Conservation (phyloP, 2,888 invertebrate genomes). For the Sphecodes monilicornis region DNA sequence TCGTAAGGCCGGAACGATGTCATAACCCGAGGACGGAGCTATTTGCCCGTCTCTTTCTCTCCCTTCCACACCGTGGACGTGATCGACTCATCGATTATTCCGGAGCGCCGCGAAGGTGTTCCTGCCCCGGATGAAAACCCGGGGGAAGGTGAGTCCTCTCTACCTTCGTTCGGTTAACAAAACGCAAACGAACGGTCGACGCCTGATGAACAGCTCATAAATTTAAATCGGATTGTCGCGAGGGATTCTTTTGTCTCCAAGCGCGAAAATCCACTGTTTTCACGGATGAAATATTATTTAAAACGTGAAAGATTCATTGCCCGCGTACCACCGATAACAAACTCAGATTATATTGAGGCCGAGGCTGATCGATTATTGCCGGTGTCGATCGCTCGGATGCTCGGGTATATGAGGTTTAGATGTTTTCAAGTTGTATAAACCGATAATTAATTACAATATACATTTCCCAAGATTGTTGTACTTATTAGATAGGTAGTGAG, state of each 20-base stretch:
- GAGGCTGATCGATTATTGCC: background rate
- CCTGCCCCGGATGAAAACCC: conserved; percentile 14
- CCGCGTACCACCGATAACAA: background rate
- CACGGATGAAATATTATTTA: background rate
- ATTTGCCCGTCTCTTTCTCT: conserved; percentile 36
- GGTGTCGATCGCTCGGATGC: background rate
- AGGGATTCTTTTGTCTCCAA: conserved; percentile 21
- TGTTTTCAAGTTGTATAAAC: background rate
- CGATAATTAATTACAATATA: background rate
- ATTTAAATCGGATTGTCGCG: conserved; percentile 57
- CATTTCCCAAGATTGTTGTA: no score
- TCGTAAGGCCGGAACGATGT: conserved; percentile 59
- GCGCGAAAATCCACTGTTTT: background rate
- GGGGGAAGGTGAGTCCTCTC: background rate
- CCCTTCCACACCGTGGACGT: conserved; percentile 14
- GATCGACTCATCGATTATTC: conserved; percentile 58
- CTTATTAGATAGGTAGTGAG: no score
- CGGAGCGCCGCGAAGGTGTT: conserved; percentile 22
- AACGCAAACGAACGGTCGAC: conserved; percentile 51
- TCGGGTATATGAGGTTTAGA: background rate
- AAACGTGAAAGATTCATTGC: background rate
- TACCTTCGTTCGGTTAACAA: conserved; percentile 43
- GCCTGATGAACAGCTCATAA: conserved; percentile 60
- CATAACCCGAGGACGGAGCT: conserved; percentile 54
- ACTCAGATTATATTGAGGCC: background rate